Evolutionary conservation across 2,797 vertebrate genomes (phyloP), one percentile per base, ranked within the genome.

Genomic region (Astyanax mexicanus): DNA sequence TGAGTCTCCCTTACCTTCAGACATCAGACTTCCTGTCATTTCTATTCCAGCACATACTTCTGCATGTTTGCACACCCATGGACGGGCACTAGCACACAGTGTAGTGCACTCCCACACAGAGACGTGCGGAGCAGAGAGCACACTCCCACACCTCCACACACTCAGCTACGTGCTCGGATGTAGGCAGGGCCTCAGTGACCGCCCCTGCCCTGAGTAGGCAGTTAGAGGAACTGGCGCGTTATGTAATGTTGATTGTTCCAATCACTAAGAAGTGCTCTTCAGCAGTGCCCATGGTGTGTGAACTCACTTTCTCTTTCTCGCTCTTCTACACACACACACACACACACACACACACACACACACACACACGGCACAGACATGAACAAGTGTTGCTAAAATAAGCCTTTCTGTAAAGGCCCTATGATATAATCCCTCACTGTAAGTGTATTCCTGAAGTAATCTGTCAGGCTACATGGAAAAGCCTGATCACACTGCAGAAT

Each of bases 81-180:
- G 17, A 17, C 68, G 54, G 17, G 29, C 52, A 17, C 69, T 49
- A 27, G 67, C 44, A 61, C 27, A 54, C n/a, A 21, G 55, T 27
- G 47, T 42, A 60, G 27, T 61, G 13, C 21, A 72, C 69, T 66
- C 68, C 75, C 61, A 72, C 60, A 23, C 42, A 57, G 40, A 72
- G 61, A 51, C 49, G 54, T 45, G 58, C 40, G 27, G 69, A 66
- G 69, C 60, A 49, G 58, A 58, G 69, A 64, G 47, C 76, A 49
- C 35, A 57, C 69, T 58, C 67, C 15, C 60, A 23, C 58, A 21
- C n/a, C 74, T 70, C 69, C 74, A 62, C 66, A 69, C 74, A 51
- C 75, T 69, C 44, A 52, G 19, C 47, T 68, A 51, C 44, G 0
- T 29, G 0, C 60, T 57, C 7, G 52, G 23, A 52, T 42, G 69